A percentile compares a stretch with the other conserved stretches of the same genome.
Conservation (phyloP, 2,888 invertebrate genomes). For the Epiperipatus broadwayi region DNA sequence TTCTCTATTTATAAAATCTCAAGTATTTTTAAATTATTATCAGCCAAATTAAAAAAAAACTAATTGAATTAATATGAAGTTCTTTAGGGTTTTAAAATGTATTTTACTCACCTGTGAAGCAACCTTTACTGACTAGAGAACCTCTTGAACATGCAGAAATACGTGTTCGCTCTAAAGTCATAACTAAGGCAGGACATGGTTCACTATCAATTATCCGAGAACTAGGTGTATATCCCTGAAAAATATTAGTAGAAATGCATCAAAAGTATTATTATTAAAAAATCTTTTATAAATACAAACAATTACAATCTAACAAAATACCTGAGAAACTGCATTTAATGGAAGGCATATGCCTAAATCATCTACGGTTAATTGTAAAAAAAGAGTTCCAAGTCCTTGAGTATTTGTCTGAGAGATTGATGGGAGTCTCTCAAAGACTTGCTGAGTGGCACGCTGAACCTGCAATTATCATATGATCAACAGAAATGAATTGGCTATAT, state of each 20-base stretch:
- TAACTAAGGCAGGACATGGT: constrained; percentile 71
- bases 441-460: constrained; percentile 36
- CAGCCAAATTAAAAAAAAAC: too few relatives aligned
- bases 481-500: constrained; percentile 5
- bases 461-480: constrained; percentile 21
- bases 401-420: constrained; percentile 51
- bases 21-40: too few relatives aligned
- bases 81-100: too few relatives aligned
- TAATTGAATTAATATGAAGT: too few relatives aligned
- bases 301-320: constrained; percentile 21
- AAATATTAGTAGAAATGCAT: too few relatives aligned
- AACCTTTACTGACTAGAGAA: constrained; percentile 76
- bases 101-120: constrained; percentile 28
- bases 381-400: constrained; percentile 69
- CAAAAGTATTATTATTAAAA: too few relatives aligned
- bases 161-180: constrained; percentile 87
- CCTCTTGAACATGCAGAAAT: constrained; percentile 87
- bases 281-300: constrained; percentile 8
- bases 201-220: constrained; percentile 40
- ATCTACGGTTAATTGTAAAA: constrained; percentile 79
- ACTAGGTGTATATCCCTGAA: too few relatives aligned
- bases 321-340: constrained; percentile 56
- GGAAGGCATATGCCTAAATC: constrained; percentile 93
- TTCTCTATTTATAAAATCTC: too few relatives aligned
- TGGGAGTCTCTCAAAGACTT: constrained; percentile 45